These are phyloP conservation scores for Psilopsiagon aymara DNA, from an alignment of 2,113 vertebrate species.

Conservation along the genomic window DNA sequence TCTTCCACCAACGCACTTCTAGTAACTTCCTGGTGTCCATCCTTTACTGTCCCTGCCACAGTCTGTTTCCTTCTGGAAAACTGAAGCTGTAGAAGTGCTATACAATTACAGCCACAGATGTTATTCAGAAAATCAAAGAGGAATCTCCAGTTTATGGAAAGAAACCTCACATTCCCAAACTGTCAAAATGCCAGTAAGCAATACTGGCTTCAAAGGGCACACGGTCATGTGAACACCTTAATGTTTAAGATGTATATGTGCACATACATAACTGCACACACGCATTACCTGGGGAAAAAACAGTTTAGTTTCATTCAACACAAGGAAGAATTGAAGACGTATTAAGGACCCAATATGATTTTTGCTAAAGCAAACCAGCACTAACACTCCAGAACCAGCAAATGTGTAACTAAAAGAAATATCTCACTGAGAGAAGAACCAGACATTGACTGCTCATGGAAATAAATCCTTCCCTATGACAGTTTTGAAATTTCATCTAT, in stretches of 20 bases:
- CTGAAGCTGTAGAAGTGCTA: not conserved
- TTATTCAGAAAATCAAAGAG: not conserved
- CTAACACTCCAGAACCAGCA: not conserved
- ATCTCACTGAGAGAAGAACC: not conserved
- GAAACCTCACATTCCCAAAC: not conserved
- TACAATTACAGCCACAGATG: not conserved
- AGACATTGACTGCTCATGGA: not conserved
- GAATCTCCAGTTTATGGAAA: not conserved
- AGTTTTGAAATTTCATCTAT: constrained; percentile 5
- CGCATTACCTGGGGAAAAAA: not conserved
- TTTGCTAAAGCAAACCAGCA: not conserved
- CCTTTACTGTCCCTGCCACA: not conserved
- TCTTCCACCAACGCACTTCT: not conserved
- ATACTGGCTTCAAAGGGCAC: not conserved
- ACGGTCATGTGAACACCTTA: not conserved
- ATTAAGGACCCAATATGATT: not conserved
- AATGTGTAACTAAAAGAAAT: not conserved
- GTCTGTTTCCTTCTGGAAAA: not conserved
- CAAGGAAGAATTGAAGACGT: not conserved
- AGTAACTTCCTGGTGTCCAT: not conserved
- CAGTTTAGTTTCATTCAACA: not conserved
- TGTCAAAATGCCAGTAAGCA: not conserved
- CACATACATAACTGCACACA: not conserved
- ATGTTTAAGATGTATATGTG: not conserved
- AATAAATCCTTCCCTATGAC: not conserved